Evolutionary conservation across 2,113 vertebrate species (phyloP).

Genomic region (Ascaphus truei): DNA sequence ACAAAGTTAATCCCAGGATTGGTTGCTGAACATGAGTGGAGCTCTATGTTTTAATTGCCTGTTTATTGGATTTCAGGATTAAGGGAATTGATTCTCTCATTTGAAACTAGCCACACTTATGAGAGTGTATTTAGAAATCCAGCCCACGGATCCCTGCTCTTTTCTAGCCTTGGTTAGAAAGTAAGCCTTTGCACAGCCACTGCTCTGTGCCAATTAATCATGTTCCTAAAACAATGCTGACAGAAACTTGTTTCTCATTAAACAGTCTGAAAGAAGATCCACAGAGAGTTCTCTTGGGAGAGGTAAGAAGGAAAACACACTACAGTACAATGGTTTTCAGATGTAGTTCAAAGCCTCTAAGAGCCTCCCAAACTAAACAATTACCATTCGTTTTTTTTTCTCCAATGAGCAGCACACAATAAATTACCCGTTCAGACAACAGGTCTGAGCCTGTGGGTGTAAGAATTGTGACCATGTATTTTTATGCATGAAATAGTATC

Average conservation of each 20-base stretch:
- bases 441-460: too few species aligned
- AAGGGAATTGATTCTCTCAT: constrained; percentile 8
- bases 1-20: constrained; percentile 6
- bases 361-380: constrained; percentile 49
- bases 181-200: constrained; percentile 26
- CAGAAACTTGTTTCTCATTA: constrained; percentile 60
- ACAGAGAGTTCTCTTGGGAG: constrained; percentile 49
- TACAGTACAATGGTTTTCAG: constrained; percentile 63
- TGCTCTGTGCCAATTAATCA: constrained; percentile 46
- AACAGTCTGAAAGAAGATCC: constrained; percentile 51
- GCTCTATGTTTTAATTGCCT: not conserved
- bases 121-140: constrained; percentile 4
- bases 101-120: constrained; percentile 2
- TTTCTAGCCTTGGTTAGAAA: constrained; percentile 8
- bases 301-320: constrained; percentile 55
- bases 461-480: too few species aligned
- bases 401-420: constrained; percentile 41
- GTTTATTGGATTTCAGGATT: constrained; percentile 8
- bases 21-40: constrained; percentile 3
- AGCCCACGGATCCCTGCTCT: not conserved
- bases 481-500: too few species aligned
- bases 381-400: constrained; percentile 39
- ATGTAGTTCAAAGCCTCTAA: constrained; percentile 49
- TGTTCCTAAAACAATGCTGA: constrained; percentile 44
- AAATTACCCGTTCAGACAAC: constrained; percentile 47